These are phyloP conservation scores for Cyclopterus lumpus DNA, from an alignment of 2,797 vertebrate species.

Conservation along the genomic window DNA sequence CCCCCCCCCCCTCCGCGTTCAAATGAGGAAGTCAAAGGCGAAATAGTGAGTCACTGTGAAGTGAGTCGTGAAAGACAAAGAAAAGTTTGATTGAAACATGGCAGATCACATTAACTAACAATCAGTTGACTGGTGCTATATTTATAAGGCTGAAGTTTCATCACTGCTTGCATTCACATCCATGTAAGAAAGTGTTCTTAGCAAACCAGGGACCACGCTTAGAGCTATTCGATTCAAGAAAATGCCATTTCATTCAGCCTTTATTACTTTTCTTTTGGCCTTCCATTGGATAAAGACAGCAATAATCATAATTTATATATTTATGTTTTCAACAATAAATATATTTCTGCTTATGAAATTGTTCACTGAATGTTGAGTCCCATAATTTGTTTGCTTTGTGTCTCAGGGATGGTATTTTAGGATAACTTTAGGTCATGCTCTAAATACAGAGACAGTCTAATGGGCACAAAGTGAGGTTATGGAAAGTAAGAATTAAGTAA, in stretches of 20 bases:
- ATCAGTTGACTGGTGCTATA: conserved; percentile 61
- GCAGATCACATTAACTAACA: conserved; percentile 7
- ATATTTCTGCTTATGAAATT: conserved; percentile 75
- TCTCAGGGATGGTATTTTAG: neutral
- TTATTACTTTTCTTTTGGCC: conserved; percentile 51
- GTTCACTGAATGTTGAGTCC: conserved; percentile 47
- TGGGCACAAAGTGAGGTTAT: neutral
- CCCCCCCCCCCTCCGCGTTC: conserved; percentile 7
- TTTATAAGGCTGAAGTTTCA: conserved; percentile 54
- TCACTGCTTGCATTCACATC: conserved; percentile 42
- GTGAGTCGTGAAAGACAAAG: conserved; percentile 41
- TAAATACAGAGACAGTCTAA: neutral
- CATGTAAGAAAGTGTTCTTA: conserved; percentile 34
- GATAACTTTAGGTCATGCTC: neutral
- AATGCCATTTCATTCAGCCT: conserved; percentile 48
- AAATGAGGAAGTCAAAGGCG: conserved; percentile 36
- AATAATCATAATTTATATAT: conserved; percentile 83
- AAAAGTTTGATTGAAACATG: conserved; percentile 15
- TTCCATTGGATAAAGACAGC: conserved; percentile 67
- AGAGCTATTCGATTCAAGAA: conserved; percentile 38
- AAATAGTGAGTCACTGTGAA: conserved; percentile 40
- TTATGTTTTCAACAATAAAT: conserved; percentile 84
- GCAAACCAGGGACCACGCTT: conserved; percentile 68
- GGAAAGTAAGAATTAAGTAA: neutral
- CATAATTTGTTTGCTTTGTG: conserved; percentile 39